Evolutionary conservation across 2,113 vertebrate genomes (phyloP).

Genomic region (Ammodytes marinus): DNA sequence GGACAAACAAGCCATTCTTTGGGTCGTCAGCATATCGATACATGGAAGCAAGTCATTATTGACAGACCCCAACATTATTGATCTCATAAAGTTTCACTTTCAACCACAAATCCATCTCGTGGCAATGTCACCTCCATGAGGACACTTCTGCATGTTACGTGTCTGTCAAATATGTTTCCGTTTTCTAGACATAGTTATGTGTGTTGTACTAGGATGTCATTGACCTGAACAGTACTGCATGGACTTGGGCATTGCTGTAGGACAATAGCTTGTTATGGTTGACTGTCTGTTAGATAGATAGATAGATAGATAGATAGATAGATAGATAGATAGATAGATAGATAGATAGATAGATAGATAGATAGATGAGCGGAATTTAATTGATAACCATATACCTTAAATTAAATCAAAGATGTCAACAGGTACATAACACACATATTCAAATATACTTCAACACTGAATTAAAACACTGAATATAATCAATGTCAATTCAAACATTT

Average conservation of each 20-base stretch:
- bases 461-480: too few species aligned
- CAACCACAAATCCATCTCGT: conserved; percentile 41
- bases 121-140: conserved; percentile 39
- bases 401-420: too few species aligned
- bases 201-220: background rate
- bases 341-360: too few species aligned
- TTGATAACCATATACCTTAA: too few species aligned
- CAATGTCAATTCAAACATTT: too few species aligned
- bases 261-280: conserved; percentile 25
- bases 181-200: background rate
- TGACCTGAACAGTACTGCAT: conserved; percentile 16
- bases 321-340: too few species aligned
- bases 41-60: conserved; percentile 64
- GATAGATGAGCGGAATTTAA: too few species aligned
- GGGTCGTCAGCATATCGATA: conserved; percentile 76
- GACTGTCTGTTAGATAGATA: background rate
- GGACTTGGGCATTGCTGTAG: conserved; percentile 13
- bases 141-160: background rate
- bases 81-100: conserved; percentile 61
- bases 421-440: too few species aligned
- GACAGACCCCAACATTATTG: conserved; percentile 50
- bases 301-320: too few species aligned
- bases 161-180: background rate
- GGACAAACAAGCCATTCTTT: conserved; percentile 77
- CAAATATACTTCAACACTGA: too few species aligned